phyloP scores from a whole-genome alignment of 2,797 vertebrate species.

The Danio kyathit region DNA sequence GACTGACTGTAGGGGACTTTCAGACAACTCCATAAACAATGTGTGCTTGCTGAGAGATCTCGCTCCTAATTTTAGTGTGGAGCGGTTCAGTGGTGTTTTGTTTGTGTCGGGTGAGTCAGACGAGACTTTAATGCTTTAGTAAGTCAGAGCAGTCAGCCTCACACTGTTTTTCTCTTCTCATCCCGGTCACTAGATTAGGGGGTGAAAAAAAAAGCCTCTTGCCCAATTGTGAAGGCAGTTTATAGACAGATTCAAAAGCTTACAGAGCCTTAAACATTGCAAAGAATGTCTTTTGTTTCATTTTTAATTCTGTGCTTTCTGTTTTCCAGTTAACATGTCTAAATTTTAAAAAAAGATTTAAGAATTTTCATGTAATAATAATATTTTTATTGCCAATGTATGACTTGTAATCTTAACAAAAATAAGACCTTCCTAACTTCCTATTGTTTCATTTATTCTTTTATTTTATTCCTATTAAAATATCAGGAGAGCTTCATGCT shows the following conservation, averaged over 20 bases:
- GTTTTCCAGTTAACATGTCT: too few relatives aligned
- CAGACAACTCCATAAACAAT: slow-evolving; percentile 63
- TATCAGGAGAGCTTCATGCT: too few relatives aligned
- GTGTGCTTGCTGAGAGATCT: slow-evolving; percentile 56
- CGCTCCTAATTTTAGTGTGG: slow-evolving; percentile 58
- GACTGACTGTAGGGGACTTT: slow-evolving; percentile 42
- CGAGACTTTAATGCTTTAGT: slow-evolving; percentile 13
- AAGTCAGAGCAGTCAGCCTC: slow-evolving; percentile 21
- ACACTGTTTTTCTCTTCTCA: slow-evolving; percentile 7
- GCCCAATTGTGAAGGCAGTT: background rate
- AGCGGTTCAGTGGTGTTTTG: slow-evolving; percentile 34
- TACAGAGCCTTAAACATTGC: background rate
- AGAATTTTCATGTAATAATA: too few relatives aligned
- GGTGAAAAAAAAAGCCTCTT: background rate
- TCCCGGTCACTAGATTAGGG: slow-evolving; percentile 4
- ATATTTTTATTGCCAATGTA: too few relatives aligned
- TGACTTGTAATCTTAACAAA: too few relatives aligned
- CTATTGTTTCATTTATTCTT: too few relatives aligned
- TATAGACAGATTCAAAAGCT: background rate
- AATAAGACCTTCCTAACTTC: too few relatives aligned
- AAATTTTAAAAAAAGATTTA: too few relatives aligned
- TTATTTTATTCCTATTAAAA: too few relatives aligned
- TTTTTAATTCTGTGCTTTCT: background rate
- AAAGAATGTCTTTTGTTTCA: background rate
- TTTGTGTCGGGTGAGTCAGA: slow-evolving; percentile 51